phyloP scores from a whole-genome alignment of 2,113 vertebrate species.

The Felis chaus region DNA sequence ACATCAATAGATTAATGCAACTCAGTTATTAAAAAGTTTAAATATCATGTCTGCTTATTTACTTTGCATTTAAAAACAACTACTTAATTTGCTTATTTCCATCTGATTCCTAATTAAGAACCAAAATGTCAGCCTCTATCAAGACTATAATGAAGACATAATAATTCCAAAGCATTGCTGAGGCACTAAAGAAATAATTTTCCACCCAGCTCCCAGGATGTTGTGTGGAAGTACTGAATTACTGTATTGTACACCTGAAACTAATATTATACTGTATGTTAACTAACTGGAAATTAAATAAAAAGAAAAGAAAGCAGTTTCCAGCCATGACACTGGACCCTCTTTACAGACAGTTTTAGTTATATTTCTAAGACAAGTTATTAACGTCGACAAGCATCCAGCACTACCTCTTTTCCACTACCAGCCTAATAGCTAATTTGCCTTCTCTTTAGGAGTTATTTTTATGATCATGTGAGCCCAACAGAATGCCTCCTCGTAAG shows the following conservation, averaged over 20 bases:
- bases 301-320: not conserved
- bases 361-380: conserved; percentile 1
- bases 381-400: not conserved
- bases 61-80: not conserved
- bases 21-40: not conserved
- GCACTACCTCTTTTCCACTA: not conserved
- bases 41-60: conserved; percentile 12
- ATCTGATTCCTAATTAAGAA: conserved; percentile 35
- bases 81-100: not conserved
- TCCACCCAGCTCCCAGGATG: not conserved
- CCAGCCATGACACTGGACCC: not conserved
- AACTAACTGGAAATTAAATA: not conserved
- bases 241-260: not conserved
- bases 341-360: not conserved
- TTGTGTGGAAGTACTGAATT: not conserved
- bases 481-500: conserved; percentile 49
- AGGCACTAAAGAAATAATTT: conserved; percentile 9
- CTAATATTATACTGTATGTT: not conserved
- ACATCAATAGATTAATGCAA: conserved; percentile 27
- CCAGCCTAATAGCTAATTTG: not conserved
- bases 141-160: not conserved
- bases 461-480: not conserved
- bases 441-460: conserved; percentile 18
- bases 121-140: not conserved
- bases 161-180: not conserved